Conservation (phyloP, 1,140 invertebrate species). For the Temnothorax nylanderi region DNA sequence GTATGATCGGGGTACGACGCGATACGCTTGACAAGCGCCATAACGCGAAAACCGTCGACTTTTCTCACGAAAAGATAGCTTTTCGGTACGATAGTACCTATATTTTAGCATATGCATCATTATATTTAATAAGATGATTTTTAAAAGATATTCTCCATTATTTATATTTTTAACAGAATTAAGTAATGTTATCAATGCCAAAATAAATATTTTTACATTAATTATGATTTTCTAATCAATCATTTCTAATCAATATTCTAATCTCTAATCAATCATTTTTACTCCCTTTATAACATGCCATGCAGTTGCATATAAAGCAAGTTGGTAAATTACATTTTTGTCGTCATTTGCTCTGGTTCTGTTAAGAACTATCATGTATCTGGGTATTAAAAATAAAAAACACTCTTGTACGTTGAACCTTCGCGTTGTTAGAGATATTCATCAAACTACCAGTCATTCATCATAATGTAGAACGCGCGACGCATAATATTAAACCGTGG, state of each 20-base stretch:
- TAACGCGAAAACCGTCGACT: neutral
- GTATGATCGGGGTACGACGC: conserved; percentile 49
- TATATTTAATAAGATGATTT: neutral
- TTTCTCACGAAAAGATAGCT: neutral
- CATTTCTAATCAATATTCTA: too few species aligned
- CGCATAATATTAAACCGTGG: conserved; percentile 33
- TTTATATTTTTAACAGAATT: neutral
- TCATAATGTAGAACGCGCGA: conserved; percentile 50
- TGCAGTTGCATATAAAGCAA: neutral
- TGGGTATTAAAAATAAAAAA: neutral
- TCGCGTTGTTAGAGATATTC: neutral
- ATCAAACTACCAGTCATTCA: conserved; percentile 35
- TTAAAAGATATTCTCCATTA: neutral
- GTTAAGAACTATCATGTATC: conserved; percentile 5
- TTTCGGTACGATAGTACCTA: neutral
- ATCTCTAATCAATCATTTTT: neutral
- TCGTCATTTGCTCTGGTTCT: neutral
- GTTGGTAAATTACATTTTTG: neutral
- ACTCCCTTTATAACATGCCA: too few species aligned
- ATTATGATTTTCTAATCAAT: neutral
- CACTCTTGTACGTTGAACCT: conserved; percentile 36
- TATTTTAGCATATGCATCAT: neutral
- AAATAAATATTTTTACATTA: neutral
- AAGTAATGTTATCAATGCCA: neutral
- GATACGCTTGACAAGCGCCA: conserved; percentile 32